Conservation (phyloP, 2,888 invertebrate species). For the Geophilus truncorum region DNA sequence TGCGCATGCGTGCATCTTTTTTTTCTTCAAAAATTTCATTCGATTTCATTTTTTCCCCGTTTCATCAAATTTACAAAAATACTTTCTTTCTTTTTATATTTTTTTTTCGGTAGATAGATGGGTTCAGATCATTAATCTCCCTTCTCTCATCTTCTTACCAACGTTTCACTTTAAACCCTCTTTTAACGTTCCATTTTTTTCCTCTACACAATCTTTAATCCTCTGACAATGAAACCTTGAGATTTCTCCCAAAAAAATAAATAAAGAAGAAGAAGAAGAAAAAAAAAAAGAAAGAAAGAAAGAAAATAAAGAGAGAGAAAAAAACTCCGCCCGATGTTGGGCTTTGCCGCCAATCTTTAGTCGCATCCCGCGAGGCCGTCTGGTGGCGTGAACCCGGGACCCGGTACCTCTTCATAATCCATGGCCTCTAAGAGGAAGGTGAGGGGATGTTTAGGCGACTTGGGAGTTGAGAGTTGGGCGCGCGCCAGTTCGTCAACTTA, state of each 20-base stretch:
- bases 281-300: too few species aligned
- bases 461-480: background rate
- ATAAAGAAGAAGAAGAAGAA: too few species aligned
- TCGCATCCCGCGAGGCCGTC: background rate
- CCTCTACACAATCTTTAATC: background rate
- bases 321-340: background rate
- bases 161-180: background rate
- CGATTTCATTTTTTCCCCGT: background rate
- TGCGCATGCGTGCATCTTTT: background rate
- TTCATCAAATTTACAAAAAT: background rate
- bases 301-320: background rate
- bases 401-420: background rate
- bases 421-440: background rate
- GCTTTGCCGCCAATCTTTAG: background rate
- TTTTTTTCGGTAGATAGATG: background rate
- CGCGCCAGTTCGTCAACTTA: slow-evolving; percentile 35
- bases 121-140: background rate
- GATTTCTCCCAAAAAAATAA: background rate
- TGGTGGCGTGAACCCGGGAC: slow-evolving; percentile 1
- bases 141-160: background rate
- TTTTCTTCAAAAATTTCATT: background rate
- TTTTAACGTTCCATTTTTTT: background rate
- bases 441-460: background rate
- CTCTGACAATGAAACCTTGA: background rate
- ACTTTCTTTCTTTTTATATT: background rate